phyloP scores from a whole-genome alignment of 2,797 vertebrate genomes.

The Furcifer pardalis region DNA sequence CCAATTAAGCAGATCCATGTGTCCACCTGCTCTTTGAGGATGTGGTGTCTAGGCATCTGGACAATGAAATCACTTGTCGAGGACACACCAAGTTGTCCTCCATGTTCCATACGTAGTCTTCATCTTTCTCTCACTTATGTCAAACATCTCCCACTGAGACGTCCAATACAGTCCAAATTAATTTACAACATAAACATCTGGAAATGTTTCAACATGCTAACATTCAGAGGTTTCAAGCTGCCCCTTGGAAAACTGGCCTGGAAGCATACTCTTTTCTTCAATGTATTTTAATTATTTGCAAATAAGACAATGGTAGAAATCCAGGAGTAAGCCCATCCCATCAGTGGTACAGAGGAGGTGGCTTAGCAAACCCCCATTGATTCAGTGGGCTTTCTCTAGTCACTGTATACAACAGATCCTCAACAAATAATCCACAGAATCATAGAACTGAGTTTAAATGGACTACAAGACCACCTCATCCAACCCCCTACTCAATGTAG shows the following conservation, averaged over 20 bases:
- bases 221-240: slow-evolving; percentile 7
- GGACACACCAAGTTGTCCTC: neutral
- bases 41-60: neutral
- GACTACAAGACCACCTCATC: too few species aligned
- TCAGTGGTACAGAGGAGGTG: too few species aligned
- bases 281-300: neutral
- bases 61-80: neutral
- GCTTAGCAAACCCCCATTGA: too few species aligned
- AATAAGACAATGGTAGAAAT: neutral
- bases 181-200: neutral
- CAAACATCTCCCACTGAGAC: neutral
- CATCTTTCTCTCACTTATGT: neutral
- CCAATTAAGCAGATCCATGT: neutral
- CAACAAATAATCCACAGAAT: too few species aligned
- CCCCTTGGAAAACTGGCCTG: neutral
- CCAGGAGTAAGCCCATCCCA: too few species aligned
- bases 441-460: too few species aligned
- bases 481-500: too few species aligned
- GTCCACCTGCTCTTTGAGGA: neutral
- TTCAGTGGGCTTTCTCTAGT: too few species aligned
- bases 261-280: neutral
- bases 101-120: neutral
- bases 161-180: neutral
- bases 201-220: neutral
- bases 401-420: too few species aligned